phyloP scores from a whole-genome alignment of 2,888 invertebrate species.

The Tetragonula carbonaria region DNA sequence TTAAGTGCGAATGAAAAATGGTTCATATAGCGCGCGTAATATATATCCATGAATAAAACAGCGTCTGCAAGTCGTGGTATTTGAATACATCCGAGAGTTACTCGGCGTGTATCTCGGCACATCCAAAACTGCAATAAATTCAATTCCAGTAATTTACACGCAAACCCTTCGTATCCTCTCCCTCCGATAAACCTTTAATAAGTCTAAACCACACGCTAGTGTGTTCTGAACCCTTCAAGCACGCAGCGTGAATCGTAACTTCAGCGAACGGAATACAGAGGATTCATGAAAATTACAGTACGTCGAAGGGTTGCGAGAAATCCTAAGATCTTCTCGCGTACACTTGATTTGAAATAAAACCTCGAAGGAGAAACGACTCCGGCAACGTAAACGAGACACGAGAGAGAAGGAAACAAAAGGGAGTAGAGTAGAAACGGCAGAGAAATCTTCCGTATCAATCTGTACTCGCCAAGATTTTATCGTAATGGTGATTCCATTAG shows the following conservation, averaged over 20 bases:
- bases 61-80: too few species aligned
- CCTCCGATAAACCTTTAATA: conserved; percentile 10
- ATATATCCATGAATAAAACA: too few species aligned
- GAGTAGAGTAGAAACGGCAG: background rate
- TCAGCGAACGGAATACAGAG: background rate
- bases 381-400: background rate
- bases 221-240: background rate
- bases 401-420: background rate
- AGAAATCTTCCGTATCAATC: conserved; percentile 16
- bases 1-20: too few species aligned
- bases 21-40: too few species aligned
- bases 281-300: background rate
- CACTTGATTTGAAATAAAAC: conserved; percentile 9
- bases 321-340: background rate
- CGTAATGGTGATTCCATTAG: conserved; percentile 39
- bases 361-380: background rate
- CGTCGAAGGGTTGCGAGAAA: conserved; percentile 5
- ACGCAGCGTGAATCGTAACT: background rate
- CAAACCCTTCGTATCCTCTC: background rate
- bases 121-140: background rate
- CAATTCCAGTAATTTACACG: background rate
- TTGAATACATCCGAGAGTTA: too few species aligned
- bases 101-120: too few species aligned
- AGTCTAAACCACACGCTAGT: background rate
- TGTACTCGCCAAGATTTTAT: conserved; percentile 30